These are phyloP conservation scores for Vicugna pacos DNA, from an alignment of 2,113 vertebrate genomes.

Conservation along the genomic window DNA sequence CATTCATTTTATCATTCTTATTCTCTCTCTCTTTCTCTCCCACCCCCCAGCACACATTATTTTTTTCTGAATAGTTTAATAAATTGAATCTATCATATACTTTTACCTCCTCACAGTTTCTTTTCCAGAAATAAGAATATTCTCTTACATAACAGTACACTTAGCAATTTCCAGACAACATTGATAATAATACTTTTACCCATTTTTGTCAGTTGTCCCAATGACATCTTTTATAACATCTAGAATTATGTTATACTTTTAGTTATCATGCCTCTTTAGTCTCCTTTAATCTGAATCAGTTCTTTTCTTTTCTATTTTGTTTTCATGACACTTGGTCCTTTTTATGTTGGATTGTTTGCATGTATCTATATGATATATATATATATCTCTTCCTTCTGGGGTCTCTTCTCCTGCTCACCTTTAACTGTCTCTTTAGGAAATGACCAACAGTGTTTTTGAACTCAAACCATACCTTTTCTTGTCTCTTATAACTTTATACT, in stretches of 20 bases:
- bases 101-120: neutral
- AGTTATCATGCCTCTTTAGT: neutral
- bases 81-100: neutral
- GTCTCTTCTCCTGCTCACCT: neutral
- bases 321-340: neutral
- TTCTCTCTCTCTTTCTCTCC: neutral
- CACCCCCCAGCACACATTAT: neutral
- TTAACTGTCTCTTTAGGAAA: neutral
- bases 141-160: neutral
- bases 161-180: neutral
- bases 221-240: neutral
- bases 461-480: neutral
- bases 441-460: neutral
- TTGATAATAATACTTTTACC: neutral
- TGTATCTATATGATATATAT: too few relatives aligned
- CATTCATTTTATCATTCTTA: neutral
- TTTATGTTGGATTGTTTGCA: neutral
- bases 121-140: slow-evolving; percentile 30
- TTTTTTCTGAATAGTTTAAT: slow-evolving; percentile 21
- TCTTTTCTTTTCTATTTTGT: slow-evolving; percentile 23
- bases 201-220: slow-evolving; percentile 47
- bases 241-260: neutral
- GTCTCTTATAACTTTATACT: neutral
- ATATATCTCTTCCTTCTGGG: neutral
- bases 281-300: neutral